phyloP scores from a whole-genome alignment of 1,140 invertebrate genomes.

The Drosophila pandora region DNA sequence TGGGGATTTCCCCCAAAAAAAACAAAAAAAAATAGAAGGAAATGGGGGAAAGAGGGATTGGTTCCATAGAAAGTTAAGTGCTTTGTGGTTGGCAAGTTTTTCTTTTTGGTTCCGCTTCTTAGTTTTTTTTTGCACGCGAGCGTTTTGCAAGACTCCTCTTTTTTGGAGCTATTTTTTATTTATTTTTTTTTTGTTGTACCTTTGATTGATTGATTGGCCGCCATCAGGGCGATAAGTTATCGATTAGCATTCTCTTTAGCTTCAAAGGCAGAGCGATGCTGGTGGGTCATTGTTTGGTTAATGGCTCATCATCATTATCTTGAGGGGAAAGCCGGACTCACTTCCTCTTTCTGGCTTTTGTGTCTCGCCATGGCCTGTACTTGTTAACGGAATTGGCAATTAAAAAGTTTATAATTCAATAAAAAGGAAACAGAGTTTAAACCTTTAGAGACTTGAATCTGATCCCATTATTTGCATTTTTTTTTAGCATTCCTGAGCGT shows the following conservation, averaged over 20 bases:
- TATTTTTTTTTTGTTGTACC: constrained; percentile 27
- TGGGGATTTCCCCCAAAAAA: constrained; percentile 20
- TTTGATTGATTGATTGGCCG: constrained; percentile 69
- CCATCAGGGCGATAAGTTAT: constrained; percentile 67
- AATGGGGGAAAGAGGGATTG: constrained; percentile 11
- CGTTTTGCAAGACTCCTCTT: constrained; percentile 42
- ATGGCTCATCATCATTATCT: constrained; percentile 51
- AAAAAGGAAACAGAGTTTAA: neutral
- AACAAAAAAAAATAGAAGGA: no score
- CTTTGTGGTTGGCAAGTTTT: constrained; percentile 66
- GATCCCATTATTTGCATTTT: neutral
- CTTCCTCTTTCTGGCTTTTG: constrained; percentile 2
- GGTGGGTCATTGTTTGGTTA: constrained; percentile 42
- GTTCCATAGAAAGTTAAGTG: constrained; percentile 77
- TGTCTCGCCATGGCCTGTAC: constrained; percentile 6
- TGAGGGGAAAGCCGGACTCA: constrained; percentile 17
- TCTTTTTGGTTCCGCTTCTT: constrained; percentile 24
- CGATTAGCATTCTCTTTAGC: constrained; percentile 58
- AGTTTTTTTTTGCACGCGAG: constrained; percentile 18
- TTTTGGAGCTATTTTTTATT: constrained; percentile 16
- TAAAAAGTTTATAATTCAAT: constrained; percentile 16
- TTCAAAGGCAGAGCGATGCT: neutral
- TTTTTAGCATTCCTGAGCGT: constrained; percentile 3
- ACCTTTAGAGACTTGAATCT: neutral
- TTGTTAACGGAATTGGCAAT: constrained; percentile 7